Evolutionary conservation across 2,888 invertebrate species (phyloP), one percentile per base, ranked within the genome.

Genomic region (Ochlodes sylvanus): DNA sequence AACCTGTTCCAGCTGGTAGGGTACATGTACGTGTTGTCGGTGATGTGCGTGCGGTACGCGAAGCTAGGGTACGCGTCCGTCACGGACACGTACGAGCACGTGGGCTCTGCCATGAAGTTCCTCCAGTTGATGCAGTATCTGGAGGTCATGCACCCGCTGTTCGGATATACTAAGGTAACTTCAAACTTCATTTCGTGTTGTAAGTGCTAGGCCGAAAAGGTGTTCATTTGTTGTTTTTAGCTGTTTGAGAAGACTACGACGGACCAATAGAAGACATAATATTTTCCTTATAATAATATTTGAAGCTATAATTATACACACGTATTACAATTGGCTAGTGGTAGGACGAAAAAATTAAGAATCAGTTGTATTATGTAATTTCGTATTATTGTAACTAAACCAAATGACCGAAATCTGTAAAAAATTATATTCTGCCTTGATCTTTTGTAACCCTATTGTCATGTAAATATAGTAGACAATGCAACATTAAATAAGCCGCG

Each of bases 1-100:
- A 99, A 98, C 87, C 89, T 98, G 74, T 96, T 96, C 84, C 98
- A 98, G 95, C 97, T 97, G 81, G 94, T 98, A 68, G 98, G 98
- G 4, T 98, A 95, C 85, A 91, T 95, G 61, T 98, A 97, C 80
- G 94, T 98, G 5, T 84, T 97, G 19, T 82, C 94, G 0, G 96
- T 97, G 2, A 95, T 98, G 88, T 93, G 93, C 0, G 94, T 97
- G n/a, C 93, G 96, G 56, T 98, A 96, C 81, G 94, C 95, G 7
- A 95, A 95, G 73, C 94, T 97, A 78, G 98, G 97, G 0, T 89
- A 94, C 78, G 95, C 94, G 19, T 97, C 96, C 0, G 95, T 97
- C 71, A 88, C 93, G 0, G 94, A 94, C 63, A 95, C 96, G 0
- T 98, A 96, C 75, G 94, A 95, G 66, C 94, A 96, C 68, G 96